Base-by-base conservation (phyloP, 1,140 invertebrate genomes). In the Pinna nobilis region DNA sequence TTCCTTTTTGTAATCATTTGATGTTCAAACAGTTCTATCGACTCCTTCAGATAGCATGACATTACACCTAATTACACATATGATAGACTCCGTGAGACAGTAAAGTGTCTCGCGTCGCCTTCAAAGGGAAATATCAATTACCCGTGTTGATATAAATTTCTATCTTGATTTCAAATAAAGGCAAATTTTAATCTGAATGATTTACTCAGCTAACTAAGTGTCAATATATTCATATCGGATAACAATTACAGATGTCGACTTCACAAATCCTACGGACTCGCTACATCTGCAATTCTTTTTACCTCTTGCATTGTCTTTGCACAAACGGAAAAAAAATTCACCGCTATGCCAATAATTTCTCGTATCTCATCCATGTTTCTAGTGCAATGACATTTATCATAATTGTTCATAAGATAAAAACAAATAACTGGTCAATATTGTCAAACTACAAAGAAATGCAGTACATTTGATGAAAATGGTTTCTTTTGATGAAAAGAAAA, bases 81-180 rank as follows among this genome's bases (percentile, higher is more conserved):
- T 59, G 55, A 59, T n/a, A 33, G 30, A 30, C 55, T 59, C 37
- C 33, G 33, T 59, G 55, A n/a, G 55, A 59, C 55, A 59, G 15
- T 59, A 59, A 59, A 30, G 55, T 59, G 55, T 7, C 55, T 35
- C 33, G 33, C 30, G 20, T 33, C 32, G 28, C 13, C 55, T 35
- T 59, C 55, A 59, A 59, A 59, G 55, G 55, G 30, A 7, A 59
- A 20, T 59, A 59, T 59, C 55, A 59, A 35, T 59, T 59, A 35
- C 37, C 33, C 30, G 30, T 59, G 55, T 59, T 59, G 55, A 59
- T 59, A 59, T 59, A 59, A 59, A 59, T 35, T 59, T 59, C 55
- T 59, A 59, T 59, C 55, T 59, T 32, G 55, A 59, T 59, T 59
- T 59, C 55, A 59, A 59, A 59, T 59, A 59, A 59, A 59, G 55